Evolutionary conservation across 1,140 invertebrate species (phyloP), one percentile per base, ranked within the genome.

Genomic region (Sipha flava): DNA sequence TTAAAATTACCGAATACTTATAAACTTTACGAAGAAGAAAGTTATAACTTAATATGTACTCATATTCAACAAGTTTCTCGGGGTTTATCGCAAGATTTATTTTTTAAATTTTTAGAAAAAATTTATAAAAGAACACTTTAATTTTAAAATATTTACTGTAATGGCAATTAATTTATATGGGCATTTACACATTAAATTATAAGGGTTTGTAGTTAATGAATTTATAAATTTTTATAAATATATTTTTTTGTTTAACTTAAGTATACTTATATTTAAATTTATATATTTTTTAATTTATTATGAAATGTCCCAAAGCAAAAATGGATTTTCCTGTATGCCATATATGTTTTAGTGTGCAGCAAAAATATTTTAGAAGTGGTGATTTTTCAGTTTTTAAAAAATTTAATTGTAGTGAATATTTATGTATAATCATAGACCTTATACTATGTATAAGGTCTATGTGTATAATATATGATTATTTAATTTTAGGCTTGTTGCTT

Each of bases 21-120:
- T 84, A 87, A 89, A 1, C 90, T 91, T 26, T 97, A 94, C 82
- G 95, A 97, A 87, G 94, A 96, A 85, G 90, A 93, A 81, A 93
- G 89, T 37, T 94, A 93, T 82, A 93, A 94, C 84, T 86, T 93
- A 80, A 91, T 95, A 82, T 90, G 89, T 79, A 93, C 91, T 5
- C 93, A 94, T 85, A 95, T 95, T 83, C 92, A 94, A 84, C 93
- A 94, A 85, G 90, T 94, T 82, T 93, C 92, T 2, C 89, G 91
- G 52, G 92, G 92, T 29, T 86, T 95, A n/a, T 92, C 93, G 23
- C 93, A 94, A 82, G 89, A 92, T 80, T 85, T 94, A 26, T 95
- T 95, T 86, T 91, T 94, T 81, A 92, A 92, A 85, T 90, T 95
- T 80, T 86, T 95, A 49, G 90, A 93, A 79, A 94, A 92, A 84